A percentile compares a stretch with the other conserved stretches of the same genome.
Conservation (phyloP, 2,888 invertebrate genomes). For the Lepidochrysops patricia region DNA sequence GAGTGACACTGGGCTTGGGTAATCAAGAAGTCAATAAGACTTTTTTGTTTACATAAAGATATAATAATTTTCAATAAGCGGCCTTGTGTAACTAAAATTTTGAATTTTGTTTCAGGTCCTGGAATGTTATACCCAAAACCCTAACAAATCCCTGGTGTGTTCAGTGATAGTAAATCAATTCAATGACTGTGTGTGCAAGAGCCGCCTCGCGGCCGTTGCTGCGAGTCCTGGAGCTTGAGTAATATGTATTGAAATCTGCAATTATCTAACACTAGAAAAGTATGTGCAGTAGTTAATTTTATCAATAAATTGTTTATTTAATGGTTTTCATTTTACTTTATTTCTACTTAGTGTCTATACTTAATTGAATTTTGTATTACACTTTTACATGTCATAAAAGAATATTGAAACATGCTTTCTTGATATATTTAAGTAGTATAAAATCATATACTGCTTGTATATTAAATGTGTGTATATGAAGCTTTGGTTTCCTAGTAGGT, state of each 20-base stretch:
- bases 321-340: slow-evolving; percentile 19
- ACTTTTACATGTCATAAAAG: too few relatives aligned
- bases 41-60: too few relatives aligned
- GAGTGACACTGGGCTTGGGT: too few relatives aligned
- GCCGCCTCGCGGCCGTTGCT: slow-evolving; percentile 56
- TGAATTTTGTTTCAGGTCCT: slow-evolving; percentile 44
- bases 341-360: not conserved
- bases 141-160: slow-evolving; percentile 58
- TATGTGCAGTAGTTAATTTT: slow-evolving; percentile 53
- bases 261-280: slow-evolving; percentile 28
- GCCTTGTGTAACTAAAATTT: too few relatives aligned
- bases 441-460: too few relatives aligned
- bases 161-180: slow-evolving; percentile 67
- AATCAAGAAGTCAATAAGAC: too few relatives aligned
- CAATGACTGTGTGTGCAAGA: slow-evolving; percentile 70
- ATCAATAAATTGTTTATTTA: slow-evolving; percentile 65
- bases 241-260: not conserved
- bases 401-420: too few relatives aligned
- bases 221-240: slow-evolving; percentile 45
- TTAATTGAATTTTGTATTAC: too few relatives aligned
- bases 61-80: too few relatives aligned
- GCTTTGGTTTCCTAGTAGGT: too few relatives aligned
- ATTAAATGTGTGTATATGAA: too few relatives aligned
- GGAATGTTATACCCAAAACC: slow-evolving; percentile 62
- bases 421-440: too few relatives aligned